Base-by-base conservation (phyloP, 2,113 vertebrate species). In the Pterocles orientalis region DNA sequence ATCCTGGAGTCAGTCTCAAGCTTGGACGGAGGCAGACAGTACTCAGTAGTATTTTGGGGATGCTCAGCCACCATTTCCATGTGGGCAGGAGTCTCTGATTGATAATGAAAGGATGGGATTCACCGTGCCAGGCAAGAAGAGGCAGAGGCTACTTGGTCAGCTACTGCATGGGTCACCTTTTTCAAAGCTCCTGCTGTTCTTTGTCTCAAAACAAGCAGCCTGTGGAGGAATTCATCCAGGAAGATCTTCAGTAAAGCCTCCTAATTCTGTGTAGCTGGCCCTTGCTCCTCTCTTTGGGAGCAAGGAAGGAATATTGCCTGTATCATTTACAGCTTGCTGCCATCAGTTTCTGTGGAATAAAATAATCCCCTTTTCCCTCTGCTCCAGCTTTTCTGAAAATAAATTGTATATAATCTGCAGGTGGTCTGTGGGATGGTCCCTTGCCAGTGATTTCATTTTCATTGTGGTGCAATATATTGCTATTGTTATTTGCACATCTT, bases 361-460 rank as follows among this genome's bases (percentile, higher is more conserved):
- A 96, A 87, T 58, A 93, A 94, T 69, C 47, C 57, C 39, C 48
- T 91, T 92, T 82, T 57, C 71, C 79, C 71, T 25, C 62, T 73
- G 82, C 86, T 88, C 54, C 58, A 50, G 36, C 23, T 77, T 80
- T 93, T 80, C 82, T 86, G 82, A 81, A 91, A 92, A 73, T 28
- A 92, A 89, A 86, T 95, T 47, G 93, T 93, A 90, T 83, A 90
- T 77, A 93, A 93, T 73, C 85, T 96, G 85, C 91, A 96, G 94
- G 94, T 96, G 95, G 95, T 90, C 86, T 88, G 92, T 65, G 62
- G 62, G 81, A 80, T 57, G 41, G 90, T 96, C 96, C 93, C 94
- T 91, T 47, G 78, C 41, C 1, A 1, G 58, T 93, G 82, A 87
- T 91, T 92, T 96, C 12, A 48, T 93, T 91, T 94, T 87, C 13